These are phyloP conservation scores for Platalea minor DNA, from an alignment of 2,797 vertebrate species.

Conservation along the genomic window DNA sequence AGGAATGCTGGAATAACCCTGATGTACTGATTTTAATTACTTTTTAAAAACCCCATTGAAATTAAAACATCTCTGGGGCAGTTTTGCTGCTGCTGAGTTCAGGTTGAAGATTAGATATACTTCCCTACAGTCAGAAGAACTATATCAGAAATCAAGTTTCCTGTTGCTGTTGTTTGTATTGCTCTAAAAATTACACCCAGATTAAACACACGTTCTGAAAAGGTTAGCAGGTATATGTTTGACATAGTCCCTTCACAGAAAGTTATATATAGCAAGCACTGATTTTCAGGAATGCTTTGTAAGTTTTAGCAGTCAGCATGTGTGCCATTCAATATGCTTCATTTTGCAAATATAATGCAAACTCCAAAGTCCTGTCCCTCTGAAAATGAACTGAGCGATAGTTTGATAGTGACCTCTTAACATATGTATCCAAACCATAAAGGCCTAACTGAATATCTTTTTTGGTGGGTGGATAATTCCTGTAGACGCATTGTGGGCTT, in stretches of 20 bases:
- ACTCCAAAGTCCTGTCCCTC: not conserved
- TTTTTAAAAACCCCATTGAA: not conserved
- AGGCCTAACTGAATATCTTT: not conserved
- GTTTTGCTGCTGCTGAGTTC: not conserved
- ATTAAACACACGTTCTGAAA: not conserved
- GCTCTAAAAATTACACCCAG: not conserved
- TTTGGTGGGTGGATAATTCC: not conserved
- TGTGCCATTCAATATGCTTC: not conserved
- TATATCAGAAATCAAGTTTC: not conserved
- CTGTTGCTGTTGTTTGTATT: not conserved
- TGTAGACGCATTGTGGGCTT: not conserved
- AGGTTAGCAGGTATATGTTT: not conserved
- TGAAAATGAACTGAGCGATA: not conserved
- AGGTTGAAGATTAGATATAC: not conserved
- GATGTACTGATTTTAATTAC: not conserved
- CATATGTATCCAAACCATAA: not conserved
- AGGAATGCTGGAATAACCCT: not conserved
- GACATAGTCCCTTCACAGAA: not conserved
- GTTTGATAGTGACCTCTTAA: not conserved
- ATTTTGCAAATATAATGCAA: not conserved
- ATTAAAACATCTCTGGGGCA: not conserved
- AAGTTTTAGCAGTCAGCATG: not conserved
- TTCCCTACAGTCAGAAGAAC: not conserved
- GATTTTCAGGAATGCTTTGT: not conserved
- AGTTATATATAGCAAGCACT: not conserved